Evolutionary conservation across 2,888 invertebrate species (phyloP).

Genomic region (Protodeltote pygarga): DNA sequence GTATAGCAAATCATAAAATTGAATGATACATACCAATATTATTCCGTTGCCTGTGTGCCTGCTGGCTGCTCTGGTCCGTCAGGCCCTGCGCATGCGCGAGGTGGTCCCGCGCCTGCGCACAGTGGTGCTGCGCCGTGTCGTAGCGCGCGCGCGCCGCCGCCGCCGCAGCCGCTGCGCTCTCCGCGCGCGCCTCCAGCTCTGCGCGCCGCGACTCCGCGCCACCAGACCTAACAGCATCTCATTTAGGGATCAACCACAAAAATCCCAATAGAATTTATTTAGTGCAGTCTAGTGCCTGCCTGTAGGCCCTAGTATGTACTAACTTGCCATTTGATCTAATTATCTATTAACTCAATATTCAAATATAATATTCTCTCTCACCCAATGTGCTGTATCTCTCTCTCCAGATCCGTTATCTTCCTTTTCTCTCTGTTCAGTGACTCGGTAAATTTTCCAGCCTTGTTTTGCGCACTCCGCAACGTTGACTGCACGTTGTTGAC

Average conservation of each 20-base stretch:
- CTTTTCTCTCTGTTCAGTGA: constrained; percentile 64
- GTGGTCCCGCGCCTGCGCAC: constrained; percentile 67
- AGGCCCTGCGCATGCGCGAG: constrained; percentile 54
- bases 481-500: constrained; percentile 63
- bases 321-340: too few relatives aligned
- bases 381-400: constrained; percentile 73
- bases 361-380: constrained; percentile 58
- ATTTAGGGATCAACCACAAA: background rate
- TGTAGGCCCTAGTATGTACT: too few relatives aligned
- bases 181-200: constrained; percentile 49
- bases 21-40: constrained; percentile 49
- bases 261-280: too few relatives aligned
- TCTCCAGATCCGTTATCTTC: constrained; percentile 69
- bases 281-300: too few relatives aligned
- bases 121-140: constrained; percentile 72
- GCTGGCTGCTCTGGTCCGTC: constrained; percentile 54
- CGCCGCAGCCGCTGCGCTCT: constrained; percentile 49
- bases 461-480: constrained; percentile 54
- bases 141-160: constrained; percentile 64
- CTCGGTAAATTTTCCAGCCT: constrained; percentile 59
- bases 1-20: background rate
- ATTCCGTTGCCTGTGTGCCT: constrained; percentile 49
- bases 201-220: constrained; percentile 55
- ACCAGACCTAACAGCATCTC: constrained; percentile 55
- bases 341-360: too few relatives aligned